Conservation (phyloP, 2,888 invertebrate species). For the Ganaspis brasiliensis region DNA sequence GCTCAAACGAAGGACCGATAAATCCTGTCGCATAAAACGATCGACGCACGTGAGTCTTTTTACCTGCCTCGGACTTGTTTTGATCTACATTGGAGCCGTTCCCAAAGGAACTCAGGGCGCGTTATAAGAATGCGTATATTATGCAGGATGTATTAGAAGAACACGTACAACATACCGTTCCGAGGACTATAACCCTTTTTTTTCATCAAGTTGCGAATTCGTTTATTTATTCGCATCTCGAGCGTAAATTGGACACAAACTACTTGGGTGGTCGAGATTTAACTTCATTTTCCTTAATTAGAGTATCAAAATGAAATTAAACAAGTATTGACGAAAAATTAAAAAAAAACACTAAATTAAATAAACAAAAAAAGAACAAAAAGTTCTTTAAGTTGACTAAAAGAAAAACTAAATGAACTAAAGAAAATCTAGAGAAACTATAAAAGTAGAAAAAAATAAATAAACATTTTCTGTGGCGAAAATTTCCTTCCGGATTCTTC, state of each 20-base stretch:
- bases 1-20: slow-evolving; percentile 35
- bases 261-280: slow-evolving; percentile 19
- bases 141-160: slow-evolving; percentile 38
- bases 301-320: too few relatives aligned
- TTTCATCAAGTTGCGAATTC: slow-evolving; percentile 22
- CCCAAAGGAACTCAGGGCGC: slow-evolving; percentile 33
- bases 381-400: too few relatives aligned
- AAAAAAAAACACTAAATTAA: too few relatives aligned
- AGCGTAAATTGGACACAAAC: slow-evolving; percentile 12
- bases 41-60: slow-evolving; percentile 40
- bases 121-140: slow-evolving; percentile 40
- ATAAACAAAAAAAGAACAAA: too few relatives aligned
- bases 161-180: slow-evolving; percentile 38
- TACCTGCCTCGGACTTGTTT: slow-evolving; percentile 32
- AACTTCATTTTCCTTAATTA: slow-evolving; percentile 26
- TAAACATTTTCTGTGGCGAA: too few relatives aligned
- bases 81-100: slow-evolving; percentile 36
- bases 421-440: too few relatives aligned
- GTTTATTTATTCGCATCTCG: slow-evolving; percentile 28
- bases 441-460: too few relatives aligned
- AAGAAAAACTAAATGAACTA: too few relatives aligned
- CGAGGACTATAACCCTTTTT: slow-evolving; percentile 18
- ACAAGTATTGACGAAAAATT: too few relatives aligned
- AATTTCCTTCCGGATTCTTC: too few relatives aligned
- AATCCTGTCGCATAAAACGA: slow-evolving; percentile 40